A percentile compares a stretch with the other conserved stretches of the same genome.
phyloP scores from a whole-genome alignment of 2,888 invertebrate genomes.

The Baronia brevicornis region DNA sequence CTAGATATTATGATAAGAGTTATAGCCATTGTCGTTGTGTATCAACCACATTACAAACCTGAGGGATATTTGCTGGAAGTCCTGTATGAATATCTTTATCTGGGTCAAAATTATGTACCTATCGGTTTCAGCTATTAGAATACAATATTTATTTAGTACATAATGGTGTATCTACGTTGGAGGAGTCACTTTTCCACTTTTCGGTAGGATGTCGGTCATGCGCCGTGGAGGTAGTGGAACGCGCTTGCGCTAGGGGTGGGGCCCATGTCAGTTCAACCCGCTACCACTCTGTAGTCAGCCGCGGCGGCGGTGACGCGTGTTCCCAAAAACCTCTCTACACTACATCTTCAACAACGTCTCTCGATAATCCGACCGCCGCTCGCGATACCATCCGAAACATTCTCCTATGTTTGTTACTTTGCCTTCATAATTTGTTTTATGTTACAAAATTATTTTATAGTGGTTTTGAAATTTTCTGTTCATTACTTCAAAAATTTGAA shows the following conservation, averaged over 20 bases:
- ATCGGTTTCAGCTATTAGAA: slow-evolving; percentile 47
- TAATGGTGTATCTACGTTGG: slow-evolving; percentile 69
- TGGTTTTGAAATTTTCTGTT: slow-evolving; percentile 45
- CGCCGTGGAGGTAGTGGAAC: slow-evolving; percentile 40
- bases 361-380: slow-evolving; percentile 58
- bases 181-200: slow-evolving; percentile 75
- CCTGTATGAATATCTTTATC: slow-evolving; percentile 44
- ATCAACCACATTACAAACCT: too few relatives aligned
- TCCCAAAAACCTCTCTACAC: slow-evolving; percentile 35
- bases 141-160: slow-evolving; percentile 73
- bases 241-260: slow-evolving; percentile 71
- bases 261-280: slow-evolving; percentile 59
- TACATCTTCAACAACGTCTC: slow-evolving; percentile 33
- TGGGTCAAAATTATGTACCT: slow-evolving; percentile 56
- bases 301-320: slow-evolving; percentile 60
- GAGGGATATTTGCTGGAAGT: too few relatives aligned
- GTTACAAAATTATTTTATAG: slow-evolving; percentile 40
- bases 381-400: slow-evolving; percentile 43
- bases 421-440: slow-evolving; percentile 33
- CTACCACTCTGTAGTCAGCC: slow-evolving; percentile 66
- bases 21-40: too few relatives aligned
- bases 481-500: slow-evolving; percentile 28
- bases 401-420: slow-evolving; percentile 51
- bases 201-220: slow-evolving; percentile 71
- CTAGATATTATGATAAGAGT: too few relatives aligned